Conservation (phyloP, 2,797 vertebrate genomes). For the Yasuhikotakia modesta region DNA sequence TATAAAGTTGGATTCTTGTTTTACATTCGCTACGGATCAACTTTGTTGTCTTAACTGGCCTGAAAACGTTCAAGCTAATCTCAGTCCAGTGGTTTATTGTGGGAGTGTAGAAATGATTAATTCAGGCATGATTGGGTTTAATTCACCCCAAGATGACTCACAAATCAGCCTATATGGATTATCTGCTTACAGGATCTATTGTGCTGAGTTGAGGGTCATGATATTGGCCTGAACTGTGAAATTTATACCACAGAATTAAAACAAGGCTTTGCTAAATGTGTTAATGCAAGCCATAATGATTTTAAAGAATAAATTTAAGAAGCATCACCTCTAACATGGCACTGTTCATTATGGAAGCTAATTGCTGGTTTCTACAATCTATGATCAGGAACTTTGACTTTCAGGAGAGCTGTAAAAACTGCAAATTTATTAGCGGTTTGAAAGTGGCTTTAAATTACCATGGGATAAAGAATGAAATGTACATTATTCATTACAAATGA, state of each 20-base stretch:
- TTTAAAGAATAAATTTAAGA: conserved; percentile 24
- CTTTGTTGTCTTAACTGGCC: conserved; percentile 63
- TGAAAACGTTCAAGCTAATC: conserved; percentile 68
- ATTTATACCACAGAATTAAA: conserved; percentile 79
- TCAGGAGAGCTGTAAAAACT: conserved; percentile 15
- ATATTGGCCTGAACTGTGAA: conserved; percentile 70
- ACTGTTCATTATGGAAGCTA: neutral
- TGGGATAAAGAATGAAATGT: conserved; percentile 2
- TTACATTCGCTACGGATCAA: conserved; percentile 18
- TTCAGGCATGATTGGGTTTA: conserved; percentile 84
- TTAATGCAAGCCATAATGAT: conserved; percentile 18
- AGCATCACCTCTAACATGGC: conserved; percentile 17
- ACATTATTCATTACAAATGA: conserved; percentile 29
- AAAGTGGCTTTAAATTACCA: neutral
- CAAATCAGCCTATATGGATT: conserved; percentile 89
- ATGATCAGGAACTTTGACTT: conserved; percentile 35
- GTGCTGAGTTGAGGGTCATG: conserved; percentile 80
- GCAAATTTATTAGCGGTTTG: neutral
- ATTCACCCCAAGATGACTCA: conserved; percentile 87
- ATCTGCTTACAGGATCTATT: conserved; percentile 81
- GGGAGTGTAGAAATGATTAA: conserved; percentile 75
- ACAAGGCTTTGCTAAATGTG: conserved; percentile 49
- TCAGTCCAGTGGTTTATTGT: conserved; percentile 69
- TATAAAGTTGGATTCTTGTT: neutral
- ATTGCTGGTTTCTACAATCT: conserved; percentile 36